Evolutionary conservation across 2,797 vertebrate genomes (phyloP).

Genomic region (Rhodeus uyekii): DNA sequence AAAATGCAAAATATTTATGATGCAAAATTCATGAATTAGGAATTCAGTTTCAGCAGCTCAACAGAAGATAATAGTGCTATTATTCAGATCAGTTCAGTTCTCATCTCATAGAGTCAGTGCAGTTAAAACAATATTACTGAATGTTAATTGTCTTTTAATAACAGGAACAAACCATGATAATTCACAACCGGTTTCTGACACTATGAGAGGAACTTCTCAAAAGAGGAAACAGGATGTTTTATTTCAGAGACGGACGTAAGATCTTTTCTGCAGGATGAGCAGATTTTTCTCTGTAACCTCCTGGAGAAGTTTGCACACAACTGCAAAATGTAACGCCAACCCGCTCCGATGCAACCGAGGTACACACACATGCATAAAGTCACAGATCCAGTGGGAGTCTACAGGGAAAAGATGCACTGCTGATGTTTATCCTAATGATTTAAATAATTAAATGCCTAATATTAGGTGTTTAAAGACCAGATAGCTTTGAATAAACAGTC

Average conservation of each 20-base stretch:
- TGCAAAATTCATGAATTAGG: background rate
- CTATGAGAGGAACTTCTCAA: background rate
- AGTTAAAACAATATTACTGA: background rate
- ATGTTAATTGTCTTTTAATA: background rate
- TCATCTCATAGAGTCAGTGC: too few species aligned
- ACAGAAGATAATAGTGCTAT: background rate
- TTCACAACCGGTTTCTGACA: background rate
- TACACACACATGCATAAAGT: too few species aligned
- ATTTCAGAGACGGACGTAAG: background rate
- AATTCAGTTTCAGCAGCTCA: background rate
- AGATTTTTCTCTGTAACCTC: too few species aligned
- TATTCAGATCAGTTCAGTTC: too few species aligned
- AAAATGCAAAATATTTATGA: background rate
- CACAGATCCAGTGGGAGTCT: too few species aligned
- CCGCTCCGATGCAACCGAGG: too few species aligned
- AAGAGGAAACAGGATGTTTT: background rate
- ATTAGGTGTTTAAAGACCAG: too few species aligned
- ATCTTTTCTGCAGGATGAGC: background rate
- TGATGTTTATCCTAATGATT: background rate
- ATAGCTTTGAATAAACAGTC: background rate
- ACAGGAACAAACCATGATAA: background rate
- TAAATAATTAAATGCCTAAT: too few species aligned
- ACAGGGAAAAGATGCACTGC: background rate
- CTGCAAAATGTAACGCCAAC: too few species aligned
- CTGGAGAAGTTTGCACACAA: background rate